Percentiles rank a stretch among this genome's conserved stretches.
Conservation (phyloP, 2,797 vertebrate genomes). For the Rhynchonycteris naso region DNA sequence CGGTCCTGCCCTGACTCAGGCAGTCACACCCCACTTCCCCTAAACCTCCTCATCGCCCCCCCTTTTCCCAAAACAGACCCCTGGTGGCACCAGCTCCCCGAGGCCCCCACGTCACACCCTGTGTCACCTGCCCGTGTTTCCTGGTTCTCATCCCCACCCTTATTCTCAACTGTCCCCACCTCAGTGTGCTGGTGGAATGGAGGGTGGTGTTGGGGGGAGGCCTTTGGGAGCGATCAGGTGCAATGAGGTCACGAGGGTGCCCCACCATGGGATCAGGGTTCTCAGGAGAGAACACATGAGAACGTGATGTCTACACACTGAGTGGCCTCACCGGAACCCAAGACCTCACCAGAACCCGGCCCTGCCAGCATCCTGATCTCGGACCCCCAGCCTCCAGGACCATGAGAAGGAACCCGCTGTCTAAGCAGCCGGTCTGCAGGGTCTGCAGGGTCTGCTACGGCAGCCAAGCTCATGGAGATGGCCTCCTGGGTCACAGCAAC, state of each 20-base stretch:
- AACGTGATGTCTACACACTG: rapidly evolving
- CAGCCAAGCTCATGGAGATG: not conserved
- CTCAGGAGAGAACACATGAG: not conserved
- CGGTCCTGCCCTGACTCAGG: not conserved
- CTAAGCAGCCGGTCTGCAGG: not conserved
- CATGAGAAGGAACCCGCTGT: too few species aligned
- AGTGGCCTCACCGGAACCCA: not conserved
- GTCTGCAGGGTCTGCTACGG: not conserved
- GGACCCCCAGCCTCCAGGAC: not conserved
- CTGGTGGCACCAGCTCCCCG: not conserved
- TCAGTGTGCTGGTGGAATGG: too few species aligned
- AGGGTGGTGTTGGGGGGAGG: not conserved
- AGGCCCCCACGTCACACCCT: not conserved
- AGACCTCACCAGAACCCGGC: not conserved
- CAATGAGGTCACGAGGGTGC: not conserved
- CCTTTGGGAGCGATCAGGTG: not conserved
- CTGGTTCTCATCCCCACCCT: not conserved
- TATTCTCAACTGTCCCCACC: not conserved
- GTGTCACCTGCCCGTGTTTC: not conserved
- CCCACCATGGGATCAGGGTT: not conserved
- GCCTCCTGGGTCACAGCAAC: not conserved
- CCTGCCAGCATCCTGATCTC: too few species aligned
- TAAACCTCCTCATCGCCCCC: not conserved
- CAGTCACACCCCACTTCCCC: not conserved
- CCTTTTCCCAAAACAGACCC: not conserved